Percentiles rank a stretch among this genome's conserved stretches.
Conservation (phyloP, 2,113 vertebrate genomes). For the Hepsetus odoe region DNA sequence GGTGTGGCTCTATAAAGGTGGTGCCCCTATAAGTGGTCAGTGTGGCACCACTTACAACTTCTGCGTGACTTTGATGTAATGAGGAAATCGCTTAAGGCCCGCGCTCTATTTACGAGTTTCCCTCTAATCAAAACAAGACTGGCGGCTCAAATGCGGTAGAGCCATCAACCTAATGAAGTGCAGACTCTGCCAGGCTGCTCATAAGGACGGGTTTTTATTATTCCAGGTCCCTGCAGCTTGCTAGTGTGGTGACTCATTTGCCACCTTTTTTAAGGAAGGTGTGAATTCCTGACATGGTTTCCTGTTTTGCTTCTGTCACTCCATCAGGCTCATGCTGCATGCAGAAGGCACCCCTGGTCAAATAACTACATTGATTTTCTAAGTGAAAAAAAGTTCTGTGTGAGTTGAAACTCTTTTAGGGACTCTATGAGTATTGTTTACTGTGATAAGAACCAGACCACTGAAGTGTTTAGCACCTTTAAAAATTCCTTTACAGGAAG, state of each 20-base stretch:
- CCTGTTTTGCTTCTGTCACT: neutral
- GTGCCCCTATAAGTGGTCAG: constrained; percentile 51
- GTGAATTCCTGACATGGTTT: neutral
- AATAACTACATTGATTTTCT: too few species aligned
- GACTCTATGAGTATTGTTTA: too few species aligned
- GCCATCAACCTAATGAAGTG: constrained; percentile 68
- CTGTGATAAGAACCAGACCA: too few species aligned
- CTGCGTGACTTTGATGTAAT: constrained; percentile 74
- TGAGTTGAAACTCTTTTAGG: neutral
- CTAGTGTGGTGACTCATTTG: neutral
- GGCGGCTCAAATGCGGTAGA: constrained; percentile 40
- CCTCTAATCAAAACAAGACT: constrained; percentile 70
- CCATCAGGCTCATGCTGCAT: neutral
- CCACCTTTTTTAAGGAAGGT: neutral
- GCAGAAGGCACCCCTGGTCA: too few species aligned
- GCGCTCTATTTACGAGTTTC: constrained; percentile 66
- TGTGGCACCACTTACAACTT: constrained; percentile 62
- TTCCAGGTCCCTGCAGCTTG: neutral
- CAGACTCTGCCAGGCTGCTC: constrained; percentile 61
- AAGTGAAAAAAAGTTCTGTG: too few species aligned
- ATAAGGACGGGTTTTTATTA: constrained; percentile 37
- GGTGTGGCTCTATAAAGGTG: constrained; percentile 31
- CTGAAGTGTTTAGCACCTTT: too few species aligned
- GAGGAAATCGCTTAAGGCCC: constrained; percentile 68
- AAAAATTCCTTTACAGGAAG: too few species aligned